These are phyloP conservation scores for Pogonocherus hispidulus DNA, from an alignment of 2,888 invertebrate species.

Conservation along the genomic window DNA sequence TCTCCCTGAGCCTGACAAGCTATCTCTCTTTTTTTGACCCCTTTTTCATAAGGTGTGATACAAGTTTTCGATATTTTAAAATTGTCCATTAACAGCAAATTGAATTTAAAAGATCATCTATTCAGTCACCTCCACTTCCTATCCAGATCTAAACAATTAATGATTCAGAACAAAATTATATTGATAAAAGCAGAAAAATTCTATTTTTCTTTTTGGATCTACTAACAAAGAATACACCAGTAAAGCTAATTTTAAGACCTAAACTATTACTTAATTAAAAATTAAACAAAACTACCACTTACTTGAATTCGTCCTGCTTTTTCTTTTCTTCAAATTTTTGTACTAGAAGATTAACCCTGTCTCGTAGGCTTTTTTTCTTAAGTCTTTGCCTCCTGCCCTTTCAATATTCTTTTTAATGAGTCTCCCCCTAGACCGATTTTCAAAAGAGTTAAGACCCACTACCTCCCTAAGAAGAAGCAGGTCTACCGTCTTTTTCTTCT, in stretches of 20 bases:
- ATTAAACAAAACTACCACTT: constrained; percentile 3
- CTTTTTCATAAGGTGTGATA: too few species aligned
- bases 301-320: neutral
- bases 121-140: neutral
- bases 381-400: constrained; percentile 7
- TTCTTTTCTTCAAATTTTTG: constrained; percentile 2
- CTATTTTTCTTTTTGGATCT: neutral
- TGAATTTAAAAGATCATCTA: constrained; percentile 10
- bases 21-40: too few species aligned
- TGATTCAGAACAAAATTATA: neutral
- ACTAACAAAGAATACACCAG: neutral
- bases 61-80: constrained; percentile 11
- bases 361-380: constrained; percentile 10
- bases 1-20: too few species aligned
- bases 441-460: constrained; percentile 12
- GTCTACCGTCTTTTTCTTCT: constrained; percentile 6
- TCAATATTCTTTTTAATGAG: constrained; percentile 7
- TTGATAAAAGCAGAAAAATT: neutral
- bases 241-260: neutral
- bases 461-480: constrained; percentile 8
- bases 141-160: constrained; percentile 8
- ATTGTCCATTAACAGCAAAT: constrained; percentile 3
- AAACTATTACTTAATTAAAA: neutral
- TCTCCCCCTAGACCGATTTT: constrained; percentile 3
- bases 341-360: constrained; percentile 10